Evolutionary conservation across 2,797 vertebrate genomes (phyloP).

Genomic region (Falco columbarius): DNA sequence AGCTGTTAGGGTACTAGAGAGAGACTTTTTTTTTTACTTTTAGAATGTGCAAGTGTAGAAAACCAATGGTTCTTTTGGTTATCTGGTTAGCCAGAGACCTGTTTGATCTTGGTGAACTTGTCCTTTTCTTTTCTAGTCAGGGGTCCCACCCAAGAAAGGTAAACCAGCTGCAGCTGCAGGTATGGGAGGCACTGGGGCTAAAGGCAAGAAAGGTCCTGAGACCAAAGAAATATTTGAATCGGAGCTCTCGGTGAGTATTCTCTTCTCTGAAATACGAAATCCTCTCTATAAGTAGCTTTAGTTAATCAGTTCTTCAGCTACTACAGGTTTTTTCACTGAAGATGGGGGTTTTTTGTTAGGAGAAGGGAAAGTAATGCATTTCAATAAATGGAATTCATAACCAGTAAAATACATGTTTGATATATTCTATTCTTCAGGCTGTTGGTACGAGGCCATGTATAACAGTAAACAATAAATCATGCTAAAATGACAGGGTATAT

Average conservation of each 20-base stretch:
- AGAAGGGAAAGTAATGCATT: not conserved
- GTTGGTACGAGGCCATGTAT: not conserved
- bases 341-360: not conserved
- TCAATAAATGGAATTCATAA: not conserved
- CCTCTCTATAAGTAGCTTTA: not conserved
- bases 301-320: not conserved
- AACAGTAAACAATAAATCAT: not conserved
- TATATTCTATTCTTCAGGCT: not conserved
- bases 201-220: slow-evolving; percentile 87
- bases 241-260: slow-evolving; percentile 88
- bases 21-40: rapidly evolving
- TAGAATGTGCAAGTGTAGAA: not conserved
- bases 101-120: not conserved
- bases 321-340: not conserved
- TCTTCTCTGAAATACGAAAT: not conserved
- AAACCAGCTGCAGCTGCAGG: slow-evolving; percentile 77
- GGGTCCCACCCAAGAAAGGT: slow-evolving; percentile 87
- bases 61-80: not conserved
- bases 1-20: not conserved
- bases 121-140: slow-evolving; percentile 71
- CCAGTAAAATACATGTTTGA: not conserved
- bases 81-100: not conserved
- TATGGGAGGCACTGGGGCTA: slow-evolving; percentile 76
- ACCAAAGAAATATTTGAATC: slow-evolving; percentile 87
- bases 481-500: not conserved